Evolutionary conservation across 2,888 invertebrate species (phyloP), one percentile per base, ranked within the genome.

Genomic region (Plutella xylostella): DNA sequence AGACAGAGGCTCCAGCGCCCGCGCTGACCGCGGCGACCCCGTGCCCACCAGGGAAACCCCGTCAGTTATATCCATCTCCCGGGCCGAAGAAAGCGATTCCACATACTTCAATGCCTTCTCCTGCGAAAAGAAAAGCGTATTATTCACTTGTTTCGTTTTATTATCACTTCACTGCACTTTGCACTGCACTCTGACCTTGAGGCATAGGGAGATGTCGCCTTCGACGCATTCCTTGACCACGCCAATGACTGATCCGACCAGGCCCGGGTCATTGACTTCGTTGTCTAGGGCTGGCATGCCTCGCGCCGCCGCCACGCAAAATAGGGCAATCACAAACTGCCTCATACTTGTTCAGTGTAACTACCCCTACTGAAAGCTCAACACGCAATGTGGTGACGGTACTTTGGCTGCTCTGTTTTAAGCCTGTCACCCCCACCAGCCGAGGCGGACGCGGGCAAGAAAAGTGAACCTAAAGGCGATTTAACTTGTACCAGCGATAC

Each of bases 101-200:
- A 92, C 87, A 65, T 89, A 90, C 58, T 88, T 88, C 57, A 92
- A 73, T 39, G 91, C 90, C 55, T 90, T 86, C 86, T 91, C 91
- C 91, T 91, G 82, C 61, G 68, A 77, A 80, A 77, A 74, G 49
- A 65, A 38, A 15, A 31, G 14, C 15, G 33, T 4, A 7, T 14
- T 33, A 15, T 33, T n/a, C 7, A 14, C n/a, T 30, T 30, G 30
- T 35, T 35, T 35, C 5, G 18, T 20, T 37, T 20, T 20, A 5
- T 11, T 14, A 39, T 34, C 22, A 47, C 33, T 48, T 51, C 49
- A 51, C 48, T 48, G 17, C 34, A 45, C 35, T 45, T 42, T 34
- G 37, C 49, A 48, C 47, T 42, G n/a, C 51, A 50, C 49, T 45
- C 21, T 42, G 53, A 92, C 92, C 88, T 92, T 92, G 54, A 92